A percentile compares a stretch with the other conserved stretches of the same genome.
Conservation (phyloP, 2,888 invertebrate genomes). For the Litoditis marina region DNA sequence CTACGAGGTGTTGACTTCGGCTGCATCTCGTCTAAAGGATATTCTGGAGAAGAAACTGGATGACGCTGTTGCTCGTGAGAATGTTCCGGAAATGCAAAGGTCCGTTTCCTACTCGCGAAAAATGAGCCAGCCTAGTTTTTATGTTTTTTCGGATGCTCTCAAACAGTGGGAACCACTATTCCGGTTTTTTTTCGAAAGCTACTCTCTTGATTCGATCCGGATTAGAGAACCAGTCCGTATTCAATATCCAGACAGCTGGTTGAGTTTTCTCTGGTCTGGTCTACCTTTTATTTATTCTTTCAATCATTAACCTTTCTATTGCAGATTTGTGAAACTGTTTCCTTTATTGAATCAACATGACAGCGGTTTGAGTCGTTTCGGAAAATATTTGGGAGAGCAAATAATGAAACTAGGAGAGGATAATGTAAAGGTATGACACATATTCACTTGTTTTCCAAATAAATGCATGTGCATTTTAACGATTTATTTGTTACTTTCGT, state of each 20-base stretch:
- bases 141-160: too few relatives aligned
- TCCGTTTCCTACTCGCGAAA: background rate
- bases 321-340: conserved; percentile 85
- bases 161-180: background rate
- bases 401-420: conserved; percentile 66
- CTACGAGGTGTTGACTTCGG: conserved; percentile 69
- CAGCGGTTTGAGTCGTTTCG: conserved; percentile 83
- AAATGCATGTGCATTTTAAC: conserved; percentile 9
- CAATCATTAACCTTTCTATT: conserved; percentile 1
- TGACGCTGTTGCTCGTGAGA: conserved; percentile 82
- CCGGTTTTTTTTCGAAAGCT: background rate
- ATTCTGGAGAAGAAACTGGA: conserved; percentile 80
- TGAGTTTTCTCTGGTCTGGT: too few relatives aligned
- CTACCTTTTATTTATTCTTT: background rate
- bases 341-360: conserved; percentile 86
- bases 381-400: conserved; percentile 70
- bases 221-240: background rate
- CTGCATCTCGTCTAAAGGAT: conserved; percentile 58
- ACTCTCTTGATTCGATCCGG: background rate
- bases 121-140: too few relatives aligned
- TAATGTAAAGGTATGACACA: conserved; percentile 43
- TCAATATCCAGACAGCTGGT: too few relatives aligned
- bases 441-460: too few relatives aligned
- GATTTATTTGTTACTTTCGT: background rate
- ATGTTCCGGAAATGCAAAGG: conserved; percentile 83